These are phyloP conservation scores for Pachypeltis micranthus DNA, from an alignment of 1,140 invertebrate genomes.

Conservation along the genomic window DNA sequence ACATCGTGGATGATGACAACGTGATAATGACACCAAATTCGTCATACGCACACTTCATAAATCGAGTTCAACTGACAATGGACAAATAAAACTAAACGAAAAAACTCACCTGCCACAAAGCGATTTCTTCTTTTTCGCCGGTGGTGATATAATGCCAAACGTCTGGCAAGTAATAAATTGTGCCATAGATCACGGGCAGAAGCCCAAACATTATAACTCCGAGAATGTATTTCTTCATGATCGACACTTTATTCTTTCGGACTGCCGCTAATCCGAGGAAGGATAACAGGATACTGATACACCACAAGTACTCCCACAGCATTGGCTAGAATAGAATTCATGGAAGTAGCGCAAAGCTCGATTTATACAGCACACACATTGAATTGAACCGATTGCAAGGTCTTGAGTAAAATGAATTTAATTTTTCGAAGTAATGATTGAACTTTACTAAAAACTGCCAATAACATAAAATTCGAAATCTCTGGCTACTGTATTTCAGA, in stretches of 20 bases:
- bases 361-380: background rate
- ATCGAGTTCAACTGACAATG: background rate
- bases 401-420: too few relatives aligned
- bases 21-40: background rate
- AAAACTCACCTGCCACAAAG: slow-evolving; percentile 61
- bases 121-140: slow-evolving; percentile 51
- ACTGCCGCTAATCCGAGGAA: slow-evolving; percentile 77
- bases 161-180: slow-evolving; percentile 70
- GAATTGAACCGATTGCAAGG: background rate
- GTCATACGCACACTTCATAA: background rate
- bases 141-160: slow-evolving; percentile 65
- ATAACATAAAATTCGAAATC: too few relatives aligned
- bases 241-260: slow-evolving; percentile 64
- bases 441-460: too few relatives aligned
- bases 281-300: slow-evolving; percentile 68
- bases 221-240: slow-evolving; percentile 70
- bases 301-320: slow-evolving; percentile 92
- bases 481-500: too few relatives aligned
- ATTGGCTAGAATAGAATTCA: slow-evolving; percentile 49
- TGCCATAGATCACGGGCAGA: slow-evolving; percentile 67
- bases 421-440: too few relatives aligned
- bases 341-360: too few relatives aligned
- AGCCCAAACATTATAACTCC: slow-evolving; percentile 67
- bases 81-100: background rate
- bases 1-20: background rate